Conservation (phyloP, 2,797 vertebrate genomes). For the Bovichtus variegatus region DNA sequence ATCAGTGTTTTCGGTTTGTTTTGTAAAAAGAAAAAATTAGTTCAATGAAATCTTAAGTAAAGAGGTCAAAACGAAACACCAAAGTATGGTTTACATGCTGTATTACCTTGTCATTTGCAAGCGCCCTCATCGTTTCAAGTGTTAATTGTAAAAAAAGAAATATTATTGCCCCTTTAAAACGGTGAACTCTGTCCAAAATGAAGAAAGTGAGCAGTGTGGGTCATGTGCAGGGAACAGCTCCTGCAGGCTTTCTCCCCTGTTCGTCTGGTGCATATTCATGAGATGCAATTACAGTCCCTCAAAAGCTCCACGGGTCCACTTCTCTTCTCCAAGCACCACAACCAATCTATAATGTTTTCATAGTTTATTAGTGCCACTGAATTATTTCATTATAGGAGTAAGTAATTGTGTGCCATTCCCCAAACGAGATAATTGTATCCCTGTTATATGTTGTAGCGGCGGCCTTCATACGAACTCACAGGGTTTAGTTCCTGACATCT, state of each 20-base stretch:
- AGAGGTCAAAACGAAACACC: too few species aligned
- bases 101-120: too few species aligned
- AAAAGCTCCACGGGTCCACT: background rate
- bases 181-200: background rate
- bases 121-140: too few species aligned
- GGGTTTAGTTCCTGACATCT: background rate
- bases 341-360: slow-evolving; percentile 12
- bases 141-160: too few species aligned
- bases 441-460: slow-evolving; percentile 5
- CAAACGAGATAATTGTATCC: background rate
- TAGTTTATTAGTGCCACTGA: background rate
- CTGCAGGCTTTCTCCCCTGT: background rate
- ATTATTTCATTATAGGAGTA: slow-evolving; percentile 19
- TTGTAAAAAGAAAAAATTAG: too few species aligned
- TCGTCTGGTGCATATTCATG: background rate
- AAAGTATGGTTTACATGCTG: too few species aligned
- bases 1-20: too few species aligned
- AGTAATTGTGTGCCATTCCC: background rate
- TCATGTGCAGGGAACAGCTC: background rate
- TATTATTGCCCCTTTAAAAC: slow-evolving; percentile 2
- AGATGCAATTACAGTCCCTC: background rate
- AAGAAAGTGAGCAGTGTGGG: background rate
- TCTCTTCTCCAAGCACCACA: background rate
- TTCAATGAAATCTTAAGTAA: too few species aligned
- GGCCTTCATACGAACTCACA: slow-evolving; percentile 6